Evolutionary conservation across 2,113 vertebrate genomes (phyloP).

Genomic region (Pomatostomus ruficeps): DNA sequence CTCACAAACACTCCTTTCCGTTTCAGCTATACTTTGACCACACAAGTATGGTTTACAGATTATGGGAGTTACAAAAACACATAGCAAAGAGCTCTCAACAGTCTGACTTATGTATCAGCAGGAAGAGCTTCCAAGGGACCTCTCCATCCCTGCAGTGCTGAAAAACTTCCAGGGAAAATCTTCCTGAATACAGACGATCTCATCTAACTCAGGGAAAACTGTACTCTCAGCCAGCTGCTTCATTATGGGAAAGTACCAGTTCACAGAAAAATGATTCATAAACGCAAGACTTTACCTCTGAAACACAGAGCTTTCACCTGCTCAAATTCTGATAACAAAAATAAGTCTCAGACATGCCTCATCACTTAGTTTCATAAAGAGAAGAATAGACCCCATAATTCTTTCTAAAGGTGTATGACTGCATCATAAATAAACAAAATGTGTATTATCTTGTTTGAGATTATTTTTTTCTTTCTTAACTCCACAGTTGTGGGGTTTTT

Average conservation of each 20-base stretch:
- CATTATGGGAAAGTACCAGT: neutral
- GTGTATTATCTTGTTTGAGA: neutral
- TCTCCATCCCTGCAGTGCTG: slow-evolving; percentile 48
- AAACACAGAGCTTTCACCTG: neutral
- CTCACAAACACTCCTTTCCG: neutral
- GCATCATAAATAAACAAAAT: neutral
- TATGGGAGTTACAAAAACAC: slow-evolving; percentile 6
- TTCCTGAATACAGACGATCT: neutral
- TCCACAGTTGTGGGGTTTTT: neutral
- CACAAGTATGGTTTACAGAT: slow-evolving; percentile 40
- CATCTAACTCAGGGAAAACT: neutral
- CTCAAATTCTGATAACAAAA: neutral
- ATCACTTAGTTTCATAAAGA: neutral
- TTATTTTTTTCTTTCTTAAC: neutral
- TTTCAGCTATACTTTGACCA: slow-evolving; percentile 31
- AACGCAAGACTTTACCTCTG: neutral
- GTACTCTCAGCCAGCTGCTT: neutral
- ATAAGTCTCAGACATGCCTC: neutral
- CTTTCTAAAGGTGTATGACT: neutral
- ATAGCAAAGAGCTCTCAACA: neutral
- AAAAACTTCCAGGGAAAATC: slow-evolving; percentile 51
- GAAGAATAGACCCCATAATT: neutral
- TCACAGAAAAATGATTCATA: neutral
- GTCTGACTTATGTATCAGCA: neutral
- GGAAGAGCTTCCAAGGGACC: slow-evolving; percentile 36